Evolutionary conservation across 1,140 invertebrate genomes (phyloP), one percentile per base, ranked within the genome.

Genomic region (Phocides pigmalion): DNA sequence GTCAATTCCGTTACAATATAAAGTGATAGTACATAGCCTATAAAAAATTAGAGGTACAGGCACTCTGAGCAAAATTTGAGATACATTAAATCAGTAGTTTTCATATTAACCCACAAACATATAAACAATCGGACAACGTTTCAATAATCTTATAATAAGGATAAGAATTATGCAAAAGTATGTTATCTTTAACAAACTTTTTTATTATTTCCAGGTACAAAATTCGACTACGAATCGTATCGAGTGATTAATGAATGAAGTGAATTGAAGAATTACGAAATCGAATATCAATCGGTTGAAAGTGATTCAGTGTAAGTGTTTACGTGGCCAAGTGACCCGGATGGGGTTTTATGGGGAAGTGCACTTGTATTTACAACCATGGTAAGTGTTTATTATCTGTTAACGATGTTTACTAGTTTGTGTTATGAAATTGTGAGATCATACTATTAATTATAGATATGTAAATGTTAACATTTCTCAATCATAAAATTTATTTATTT

Each of bases 271-370:
- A 53, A 47, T 53, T 62, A 61, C 56, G 44, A 47, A 61, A 61
- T 61, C 44, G 28, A 17, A 46, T 46, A 9, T 41, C 22, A 17
- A 37, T 44, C n/a, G 37, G 15, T 59, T n/a, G 12, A 47, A 47
- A 61, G 56, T 61, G 56, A 61, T 47, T 37, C 42, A 61, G 56
- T 61, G 42, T 28, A 28, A 37, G 54, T 61, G 56, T 59, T 47
- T 61, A 70, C 53, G 70, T 64, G 49, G 64, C 68, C 63, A 70
- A 70, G 66, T 74, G 67, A 74, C 61, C 64, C 53, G 70, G 59
- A 71, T 73, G 65, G 64, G 62, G 69, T 64, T 79, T 76, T 76
- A 79, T 79, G 72, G 76, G 67, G 64, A 61, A 76, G 66, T 72
- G 70, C 74, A 79, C 73, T 74, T 66, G 72, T 66, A 70, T 63